Conservation (phyloP, 2,113 vertebrate genomes). For the Platycercus adscitus region DNA sequence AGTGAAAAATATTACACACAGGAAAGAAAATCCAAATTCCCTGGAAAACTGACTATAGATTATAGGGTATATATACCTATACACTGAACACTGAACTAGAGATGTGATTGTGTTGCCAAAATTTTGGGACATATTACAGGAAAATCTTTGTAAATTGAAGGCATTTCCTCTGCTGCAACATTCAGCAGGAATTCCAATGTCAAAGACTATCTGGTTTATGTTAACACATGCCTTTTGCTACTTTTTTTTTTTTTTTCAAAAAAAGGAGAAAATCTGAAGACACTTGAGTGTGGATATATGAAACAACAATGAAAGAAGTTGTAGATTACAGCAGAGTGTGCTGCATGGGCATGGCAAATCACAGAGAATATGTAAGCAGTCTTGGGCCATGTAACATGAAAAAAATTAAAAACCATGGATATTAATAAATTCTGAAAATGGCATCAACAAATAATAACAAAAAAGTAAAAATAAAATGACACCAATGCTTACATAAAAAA, state of each 20-base stretch:
- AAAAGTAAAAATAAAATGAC: fast-evolving
- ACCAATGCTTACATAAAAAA: neutral
- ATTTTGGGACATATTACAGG: neutral
- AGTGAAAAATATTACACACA: neutral
- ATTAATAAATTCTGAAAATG: neutral
- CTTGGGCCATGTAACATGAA: neutral
- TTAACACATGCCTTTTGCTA: neutral
- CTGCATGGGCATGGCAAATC: neutral
- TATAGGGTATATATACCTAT: neutral
- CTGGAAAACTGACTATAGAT: neutral
- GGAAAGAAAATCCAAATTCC: neutral
- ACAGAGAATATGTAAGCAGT: neutral
- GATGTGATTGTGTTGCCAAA: fast-evolving
- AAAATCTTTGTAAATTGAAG: neutral
- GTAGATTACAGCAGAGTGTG: neutral
- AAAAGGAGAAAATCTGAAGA: neutral
- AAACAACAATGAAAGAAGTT: neutral
- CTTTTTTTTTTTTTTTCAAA: no score
- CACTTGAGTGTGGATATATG: neutral
- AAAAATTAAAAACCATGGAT: neutral
- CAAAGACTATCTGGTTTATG: neutral
- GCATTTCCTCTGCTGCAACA: neutral
- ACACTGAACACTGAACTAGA: neutral
- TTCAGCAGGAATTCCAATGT: neutral
- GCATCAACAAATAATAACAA: neutral